Evolutionary conservation across 2,113 vertebrate species (phyloP), one percentile per base, ranked within the genome.

Genomic region (Dromaius novaehollandiae): DNA sequence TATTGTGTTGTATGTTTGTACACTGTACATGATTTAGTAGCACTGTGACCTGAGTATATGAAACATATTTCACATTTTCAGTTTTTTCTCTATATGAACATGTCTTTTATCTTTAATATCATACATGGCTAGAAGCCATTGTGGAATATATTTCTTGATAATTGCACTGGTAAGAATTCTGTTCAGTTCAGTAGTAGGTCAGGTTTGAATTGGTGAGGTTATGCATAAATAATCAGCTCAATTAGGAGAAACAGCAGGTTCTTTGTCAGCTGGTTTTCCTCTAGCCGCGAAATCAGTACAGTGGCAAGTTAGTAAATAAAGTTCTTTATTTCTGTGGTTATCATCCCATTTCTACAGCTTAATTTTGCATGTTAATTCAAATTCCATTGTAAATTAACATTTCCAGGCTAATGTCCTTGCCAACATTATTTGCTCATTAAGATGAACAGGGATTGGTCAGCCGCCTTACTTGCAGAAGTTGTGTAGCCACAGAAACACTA

Each of bases 131-230:
- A 51, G 64, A 97, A 96, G 93, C 90, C 73, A 86, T 86, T 93
- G 91, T 3, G 3, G 85, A 96, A 73, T 96, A 11, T 94, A 73
- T 96, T 96, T 95, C 69, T 89, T 88, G 76, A 94, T 97, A 95
- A 96, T 88, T 93, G 93, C 97, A 74, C 88, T 97, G 55, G 68
- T 95, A 78, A 95, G 93, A 96, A 97, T 94, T 92, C 89, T 46
- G 16, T 95, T 94, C 88, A 94, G 88, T 95, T 95, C 95, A 96
- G 65, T 93, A 82, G 87, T 36, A 93, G 97, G 97, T 97, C 96
- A 96, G 24, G 30, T 96, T 96, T 97, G 92, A 97, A 97, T 97
- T 96, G 97, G 96, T 97, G 96, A 96, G 93, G 97, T 97, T 97
- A 95, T 97, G 96, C 97, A 97, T 97, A 96, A 97, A 92, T 95